Conservation (phyloP, 1,140 invertebrate species). For the Drosophila paulistorum region DNA sequence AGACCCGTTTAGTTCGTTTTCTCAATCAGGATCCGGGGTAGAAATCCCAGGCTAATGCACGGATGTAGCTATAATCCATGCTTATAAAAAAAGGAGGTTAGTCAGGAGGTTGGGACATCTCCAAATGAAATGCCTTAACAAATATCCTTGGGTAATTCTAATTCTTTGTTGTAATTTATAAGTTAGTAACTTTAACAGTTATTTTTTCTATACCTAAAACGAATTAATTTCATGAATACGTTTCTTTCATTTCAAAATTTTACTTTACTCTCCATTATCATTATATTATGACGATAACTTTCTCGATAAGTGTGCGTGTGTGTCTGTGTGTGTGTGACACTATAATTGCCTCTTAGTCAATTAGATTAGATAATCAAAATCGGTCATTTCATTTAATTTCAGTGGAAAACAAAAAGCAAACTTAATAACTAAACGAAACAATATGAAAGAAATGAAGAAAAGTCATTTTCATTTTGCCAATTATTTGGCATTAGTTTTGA, state of each 20-base stretch:
- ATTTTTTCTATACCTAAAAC: too few species aligned
- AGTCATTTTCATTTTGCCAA: not conserved
- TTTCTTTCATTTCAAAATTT: not conserved
- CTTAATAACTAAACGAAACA: not conserved
- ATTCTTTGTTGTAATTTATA: too few species aligned
- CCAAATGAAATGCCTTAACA: too few species aligned
- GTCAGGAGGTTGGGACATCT: too few species aligned
- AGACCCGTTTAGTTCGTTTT: too few species aligned
- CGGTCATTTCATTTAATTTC: conserved; percentile 6
- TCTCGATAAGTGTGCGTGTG: conserved; percentile 4
- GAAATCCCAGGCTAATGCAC: too few species aligned
- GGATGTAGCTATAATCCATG: too few species aligned
- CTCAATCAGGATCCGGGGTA: too few species aligned
- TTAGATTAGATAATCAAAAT: conserved; percentile 14
- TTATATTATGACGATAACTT: conserved; percentile 9
- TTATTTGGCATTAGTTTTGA: not conserved
- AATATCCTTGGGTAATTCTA: too few species aligned
- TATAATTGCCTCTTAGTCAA: conserved; percentile 10
- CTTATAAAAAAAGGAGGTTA: too few species aligned
- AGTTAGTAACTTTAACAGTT: too few species aligned
- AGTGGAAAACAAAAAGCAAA: not conserved
- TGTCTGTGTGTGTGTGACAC: not conserved
- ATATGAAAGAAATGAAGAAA: not conserved
- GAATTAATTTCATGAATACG: not conserved
- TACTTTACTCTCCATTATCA: not conserved